Evolutionary conservation across 2,888 invertebrate genomes (phyloP), one percentile per base, ranked within the genome.

Genomic region (Gryllus longicercus): DNA sequence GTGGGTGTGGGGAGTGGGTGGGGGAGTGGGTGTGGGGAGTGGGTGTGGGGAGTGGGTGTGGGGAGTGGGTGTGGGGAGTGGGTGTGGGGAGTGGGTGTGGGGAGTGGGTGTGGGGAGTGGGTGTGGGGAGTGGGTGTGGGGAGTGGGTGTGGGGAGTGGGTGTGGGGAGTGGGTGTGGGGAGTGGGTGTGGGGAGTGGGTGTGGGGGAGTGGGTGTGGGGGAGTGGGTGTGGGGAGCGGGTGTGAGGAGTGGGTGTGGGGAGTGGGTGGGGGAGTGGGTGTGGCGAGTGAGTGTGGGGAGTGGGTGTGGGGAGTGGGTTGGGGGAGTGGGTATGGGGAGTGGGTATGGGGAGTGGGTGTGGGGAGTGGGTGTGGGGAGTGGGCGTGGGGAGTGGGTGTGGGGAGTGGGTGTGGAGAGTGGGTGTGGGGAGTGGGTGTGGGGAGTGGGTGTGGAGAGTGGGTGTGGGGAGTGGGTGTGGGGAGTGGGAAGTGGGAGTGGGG

Each of bases 1-100:
- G 50, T 3, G 77, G 77, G 16, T n/a, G n/a, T n/a, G n/a, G n/a
- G 74, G 74, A 21, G 2, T 50, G n/a, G n/a, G n/a, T n/a, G n/a
- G 77, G 77, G 76, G 51, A 23, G 51, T 74, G 76, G 75, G 51
- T 2, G 74, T 74, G 21, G 76, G 76, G 77, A n/a, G 74, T 51
- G 51, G 74, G 49, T 25, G 50, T 12, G n/a, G 23, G 38, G 10
- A 76, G 50, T 3, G 77, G 77, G 16, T 2, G 2, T 50, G 77
- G 77, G 76, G 51, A 23, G 51, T 74, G 76, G 75, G 51, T 2
- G 74, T 74, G 21, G 76, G 76, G 77, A n/a, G 74, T 51, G 51
- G 74, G 49, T 25, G 50, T 12, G n/a, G 23, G 38, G 10, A 76
- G 50, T 3, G 77, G 77, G 16, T 2, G 2, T 50, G 77, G 77